Conservation (phyloP, 2,113 vertebrate species). For the Microcebus ravelobensis region DNA sequence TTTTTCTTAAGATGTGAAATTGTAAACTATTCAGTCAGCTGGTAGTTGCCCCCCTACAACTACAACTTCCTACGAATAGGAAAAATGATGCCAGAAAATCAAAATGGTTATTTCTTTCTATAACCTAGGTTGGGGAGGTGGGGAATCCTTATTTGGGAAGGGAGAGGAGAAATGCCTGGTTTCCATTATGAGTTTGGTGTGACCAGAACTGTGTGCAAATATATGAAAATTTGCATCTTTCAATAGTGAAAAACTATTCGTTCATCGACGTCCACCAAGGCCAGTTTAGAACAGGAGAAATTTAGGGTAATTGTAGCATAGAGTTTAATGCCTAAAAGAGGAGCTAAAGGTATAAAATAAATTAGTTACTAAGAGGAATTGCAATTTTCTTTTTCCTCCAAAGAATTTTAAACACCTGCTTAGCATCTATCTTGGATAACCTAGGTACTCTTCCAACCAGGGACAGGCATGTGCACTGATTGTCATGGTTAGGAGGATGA, state of each 20-base stretch:
- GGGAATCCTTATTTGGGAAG: background rate
- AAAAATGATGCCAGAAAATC: background rate
- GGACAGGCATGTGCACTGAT: background rate
- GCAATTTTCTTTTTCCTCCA: background rate
- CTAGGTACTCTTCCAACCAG: background rate
- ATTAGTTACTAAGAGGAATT: background rate
- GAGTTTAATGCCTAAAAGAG: background rate
- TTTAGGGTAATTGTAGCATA: background rate
- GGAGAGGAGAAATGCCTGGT: background rate
- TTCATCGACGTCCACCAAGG: background rate
- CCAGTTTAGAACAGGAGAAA: background rate
- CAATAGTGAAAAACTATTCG: background rate
- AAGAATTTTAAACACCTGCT: background rate
- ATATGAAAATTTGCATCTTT: background rate
- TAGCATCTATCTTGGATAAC: background rate
- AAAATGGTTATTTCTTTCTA: background rate
- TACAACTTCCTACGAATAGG: background rate
- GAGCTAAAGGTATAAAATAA: background rate
- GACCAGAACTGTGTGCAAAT: background rate
- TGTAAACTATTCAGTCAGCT: background rate
- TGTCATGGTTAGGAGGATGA: background rate
- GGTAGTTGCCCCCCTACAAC: background rate
- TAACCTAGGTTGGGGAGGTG: background rate
- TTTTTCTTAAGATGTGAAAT: slow-evolving; percentile 25
- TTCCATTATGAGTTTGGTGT: background rate